These are phyloP conservation scores for Trissoscelio sp. DNA, from an alignment of 2,888 invertebrate species.

Conservation along the genomic window DNA sequence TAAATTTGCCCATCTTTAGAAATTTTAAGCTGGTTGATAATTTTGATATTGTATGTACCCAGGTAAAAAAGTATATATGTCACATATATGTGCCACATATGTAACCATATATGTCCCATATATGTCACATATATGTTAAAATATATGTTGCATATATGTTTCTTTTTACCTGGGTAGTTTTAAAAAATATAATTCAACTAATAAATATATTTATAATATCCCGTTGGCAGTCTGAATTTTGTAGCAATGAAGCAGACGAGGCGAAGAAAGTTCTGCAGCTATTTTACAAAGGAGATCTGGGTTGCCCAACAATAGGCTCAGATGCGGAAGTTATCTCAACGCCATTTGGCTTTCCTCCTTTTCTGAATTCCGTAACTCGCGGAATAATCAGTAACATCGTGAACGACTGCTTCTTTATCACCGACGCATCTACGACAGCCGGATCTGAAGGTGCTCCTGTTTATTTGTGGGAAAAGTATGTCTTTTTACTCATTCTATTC, in stretches of 20 bases:
- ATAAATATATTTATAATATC: too few relatives aligned
- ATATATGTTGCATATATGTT: too few relatives aligned
- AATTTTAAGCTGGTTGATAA: too few relatives aligned
- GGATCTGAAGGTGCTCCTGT: conserved; percentile 87
- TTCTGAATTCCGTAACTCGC: conserved; percentile 85
- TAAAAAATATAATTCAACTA: too few relatives aligned
- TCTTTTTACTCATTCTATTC: conserved; percentile 1
- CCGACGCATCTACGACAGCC: conserved; percentile 86
- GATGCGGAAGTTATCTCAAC: conserved; percentile 78
- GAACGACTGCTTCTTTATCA: conserved; percentile 85
- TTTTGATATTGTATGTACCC: too few relatives aligned
- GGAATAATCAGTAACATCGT: conserved; percentile 86
- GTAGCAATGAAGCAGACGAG: conserved; percentile 17
- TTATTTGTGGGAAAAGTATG: conserved; percentile 78
- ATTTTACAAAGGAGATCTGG: conserved; percentile 66
- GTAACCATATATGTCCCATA: too few relatives aligned
- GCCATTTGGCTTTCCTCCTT: conserved; percentile 84
- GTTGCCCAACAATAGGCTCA: conserved; percentile 73
- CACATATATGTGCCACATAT: too few relatives aligned
- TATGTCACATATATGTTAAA: too few relatives aligned
- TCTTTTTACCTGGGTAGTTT: too few relatives aligned
- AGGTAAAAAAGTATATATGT: too few relatives aligned
- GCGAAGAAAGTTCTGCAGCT: conserved; percentile 64
- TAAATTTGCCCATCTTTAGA: too few relatives aligned
- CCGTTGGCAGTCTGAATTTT: not conserved